These are phyloP conservation scores for Acanthosepion pharaonis DNA, from an alignment of 2,888 invertebrate species.

Conservation along the genomic window DNA sequence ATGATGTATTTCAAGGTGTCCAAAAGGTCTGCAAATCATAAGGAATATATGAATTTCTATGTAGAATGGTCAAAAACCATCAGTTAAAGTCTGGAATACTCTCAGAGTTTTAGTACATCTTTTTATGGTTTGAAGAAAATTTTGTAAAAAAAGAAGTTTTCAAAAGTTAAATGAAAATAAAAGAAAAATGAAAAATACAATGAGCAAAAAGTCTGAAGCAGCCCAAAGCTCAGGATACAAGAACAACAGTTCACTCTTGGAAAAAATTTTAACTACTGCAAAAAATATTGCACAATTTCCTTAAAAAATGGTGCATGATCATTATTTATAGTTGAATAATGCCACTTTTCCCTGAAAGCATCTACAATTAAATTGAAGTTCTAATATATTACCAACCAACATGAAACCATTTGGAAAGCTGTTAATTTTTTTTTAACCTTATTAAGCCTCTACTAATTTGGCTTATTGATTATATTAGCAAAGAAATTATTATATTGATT, in stretches of 20 bases:
- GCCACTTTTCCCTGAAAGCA: not conserved
- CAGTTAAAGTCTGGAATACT: too few relatives aligned
- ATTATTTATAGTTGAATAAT: not conserved
- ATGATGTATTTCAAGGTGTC: not conserved
- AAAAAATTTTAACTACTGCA: not conserved
- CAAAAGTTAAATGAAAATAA: too few relatives aligned
- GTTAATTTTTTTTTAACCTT: not conserved
- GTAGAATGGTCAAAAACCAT: too few relatives aligned
- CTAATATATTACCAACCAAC: not conserved
- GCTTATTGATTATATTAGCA: not conserved
- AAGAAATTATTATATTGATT: not conserved
- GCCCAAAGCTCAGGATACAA: conserved; percentile 9
- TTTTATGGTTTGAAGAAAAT: not conserved
- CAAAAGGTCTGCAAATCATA: not conserved
- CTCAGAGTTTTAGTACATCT: not conserved
- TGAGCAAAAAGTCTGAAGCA: not conserved
- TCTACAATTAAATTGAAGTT: not conserved
- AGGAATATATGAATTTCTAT: not conserved
- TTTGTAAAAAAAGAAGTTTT: too few relatives aligned
- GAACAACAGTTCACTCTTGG: not conserved
- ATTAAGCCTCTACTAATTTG: not conserved
- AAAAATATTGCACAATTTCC: too few relatives aligned
- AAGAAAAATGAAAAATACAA: not conserved
- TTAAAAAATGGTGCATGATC: not conserved
- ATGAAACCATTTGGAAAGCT: not conserved